Evolutionary conservation across 1,140 invertebrate species (phyloP), one percentile per base, ranked within the genome.

Genomic region (Cotesia glomerata): DNA sequence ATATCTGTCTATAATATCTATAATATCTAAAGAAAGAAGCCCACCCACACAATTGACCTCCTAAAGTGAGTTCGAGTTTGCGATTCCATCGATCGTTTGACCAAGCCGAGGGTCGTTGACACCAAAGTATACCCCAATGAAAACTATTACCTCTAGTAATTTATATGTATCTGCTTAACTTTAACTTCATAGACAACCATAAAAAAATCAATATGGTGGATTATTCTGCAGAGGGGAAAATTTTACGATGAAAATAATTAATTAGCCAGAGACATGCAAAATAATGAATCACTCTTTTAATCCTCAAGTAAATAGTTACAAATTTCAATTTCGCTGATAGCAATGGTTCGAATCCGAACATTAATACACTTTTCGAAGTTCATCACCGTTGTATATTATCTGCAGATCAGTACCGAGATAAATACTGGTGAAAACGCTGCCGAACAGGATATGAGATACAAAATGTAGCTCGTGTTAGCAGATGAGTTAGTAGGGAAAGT

Each of bases 1-100:
- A 32, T 36, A 34, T 62, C 5, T 39, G 11, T 13, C 7, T 62
- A 34, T 36, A 34, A 35, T 16, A 35, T 62, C 3, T 62, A 11
- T 62, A 62, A 35, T 62, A 35, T 62, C 59, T 35, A 39, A 9
- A 34, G 58, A 36, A 58, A 59, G 58, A 56, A 59, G 58, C n/a
- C 58, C 13, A 36, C n/a, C 58, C 13, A 18, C 49, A 45, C 68
- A 26, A 56, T 71, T 71, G 69, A 65, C 69, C 69, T 64, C 69
- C 69, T 64, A 71, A 51, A 52, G 45, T 35, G 51, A 59, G 45
- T 62, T 51, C 18, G 62, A 45, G 45, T 62, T 61, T 35, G 58
- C 56, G 56, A 69, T 71, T 63, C 35, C 45, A 71, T 71, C 69
- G 69, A 71, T 71, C 69, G 61, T 71, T 65, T 52, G 61, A 69